Base-by-base conservation (phyloP, 2,797 vertebrate species). In the Podarcis lilfordi region DNA sequence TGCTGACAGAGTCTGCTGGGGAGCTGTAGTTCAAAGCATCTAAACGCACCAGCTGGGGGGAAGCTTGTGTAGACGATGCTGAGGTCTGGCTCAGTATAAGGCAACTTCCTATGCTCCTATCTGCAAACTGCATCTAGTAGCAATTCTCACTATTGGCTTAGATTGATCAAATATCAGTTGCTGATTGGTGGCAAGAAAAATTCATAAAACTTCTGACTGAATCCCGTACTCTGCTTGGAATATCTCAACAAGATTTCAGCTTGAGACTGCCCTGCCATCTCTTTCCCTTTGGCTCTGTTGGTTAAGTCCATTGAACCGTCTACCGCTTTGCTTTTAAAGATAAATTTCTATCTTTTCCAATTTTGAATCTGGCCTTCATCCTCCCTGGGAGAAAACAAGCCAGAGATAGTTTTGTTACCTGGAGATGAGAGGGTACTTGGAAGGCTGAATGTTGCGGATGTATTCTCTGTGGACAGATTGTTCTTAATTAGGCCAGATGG, bases 401-500 rank as follows among this genome's bases (percentile, higher is more conserved):
- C 50, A 29, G 79, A 32, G 19, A 64, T 25, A 9, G 2, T 82
- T 75, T 43, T 81, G 55, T 55, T 75, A 87, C 86, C 55, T 75
- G 86, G 37, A 64, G 80, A 64, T 61, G 23, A 82, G 71, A 82
- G 61, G 55, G 37, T 87, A 50, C 68, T 81, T 40, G 50, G 35
- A 80, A 81, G 69, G 61, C 78, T 40, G 29, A 81, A 45, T 32
- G 86, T 64, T 76, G 55, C 75, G 37, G 69, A 87, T 75, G 35
- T 25, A 72, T 74, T 40, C 25, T 74, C 59, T 74, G 50, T 9
- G 37, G 29, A 64, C 80, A 87, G 86, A 35, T 75, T 82, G 86
- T 35, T 78, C 79, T 82, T 75, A 82, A 82, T 82, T 75, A 66
- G 37, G 55, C 80, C 86, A 87, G 80, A 87, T 87, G 86, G 86